Evolutionary conservation across 2,797 vertebrate genomes (phyloP).

Genomic region (Sebastes aleutianus): DNA sequence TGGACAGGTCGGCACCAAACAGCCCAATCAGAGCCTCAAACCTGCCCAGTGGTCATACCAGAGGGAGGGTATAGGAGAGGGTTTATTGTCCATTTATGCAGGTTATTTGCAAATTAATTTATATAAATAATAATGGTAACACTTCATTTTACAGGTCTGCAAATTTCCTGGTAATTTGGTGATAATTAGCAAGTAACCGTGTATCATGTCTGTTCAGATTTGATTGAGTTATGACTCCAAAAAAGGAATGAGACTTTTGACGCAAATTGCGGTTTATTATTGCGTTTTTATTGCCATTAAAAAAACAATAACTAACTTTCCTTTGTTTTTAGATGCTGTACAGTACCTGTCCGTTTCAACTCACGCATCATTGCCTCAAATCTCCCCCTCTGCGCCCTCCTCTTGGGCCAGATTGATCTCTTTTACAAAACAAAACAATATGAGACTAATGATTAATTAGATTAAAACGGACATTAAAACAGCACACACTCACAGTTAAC

Average conservation of each 20-base stretch:
- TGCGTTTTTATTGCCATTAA: neutral
- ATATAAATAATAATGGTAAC: too few species aligned
- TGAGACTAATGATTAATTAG: conserved; percentile 23
- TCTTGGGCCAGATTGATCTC: neutral
- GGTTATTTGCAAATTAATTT: too few species aligned
- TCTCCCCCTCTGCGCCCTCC: neutral
- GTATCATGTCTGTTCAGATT: neutral
- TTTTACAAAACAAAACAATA: conserved; percentile 34
- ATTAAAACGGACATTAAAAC: conserved; percentile 31
- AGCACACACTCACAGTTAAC: conserved; percentile 30
- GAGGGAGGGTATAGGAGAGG: neutral
- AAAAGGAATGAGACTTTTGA: neutral
- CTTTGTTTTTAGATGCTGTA: neutral
- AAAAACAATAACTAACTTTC: neutral
- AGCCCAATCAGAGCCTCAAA: neutral
- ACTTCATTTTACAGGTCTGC: neutral
- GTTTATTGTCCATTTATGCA: neutral
- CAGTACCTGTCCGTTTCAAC: neutral
- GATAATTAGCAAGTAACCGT: too few species aligned
- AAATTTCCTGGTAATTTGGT: too few species aligned
- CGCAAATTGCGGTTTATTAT: neutral
- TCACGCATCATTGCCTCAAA: neutral
- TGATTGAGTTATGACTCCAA: neutral
- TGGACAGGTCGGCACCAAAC: neutral
- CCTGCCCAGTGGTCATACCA: neutral